A percentile compares a stretch with the other conserved stretches of the same genome.
These are phyloP conservation scores for Leucophenga maculata DNA, from an alignment of 2,888 invertebrate species.

Conservation along the genomic window DNA sequence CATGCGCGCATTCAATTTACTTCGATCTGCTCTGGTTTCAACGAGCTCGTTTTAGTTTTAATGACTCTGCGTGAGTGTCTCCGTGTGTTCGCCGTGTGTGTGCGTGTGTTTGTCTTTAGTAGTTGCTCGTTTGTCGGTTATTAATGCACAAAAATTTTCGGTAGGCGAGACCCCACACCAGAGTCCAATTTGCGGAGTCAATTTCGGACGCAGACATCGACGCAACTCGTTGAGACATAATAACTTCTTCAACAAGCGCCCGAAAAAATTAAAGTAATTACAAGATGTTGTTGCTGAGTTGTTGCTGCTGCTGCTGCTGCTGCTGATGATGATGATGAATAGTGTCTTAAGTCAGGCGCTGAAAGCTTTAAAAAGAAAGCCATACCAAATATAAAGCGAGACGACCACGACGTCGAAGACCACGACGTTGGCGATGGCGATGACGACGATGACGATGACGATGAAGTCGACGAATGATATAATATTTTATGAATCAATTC, in stretches of 20 bases:
- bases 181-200: conserved; percentile 10
- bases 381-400: background rate
- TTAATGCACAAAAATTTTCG: conserved; percentile 7
- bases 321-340: conserved; percentile 21
- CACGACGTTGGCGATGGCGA: conserved; percentile 30
- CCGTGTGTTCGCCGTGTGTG: background rate
- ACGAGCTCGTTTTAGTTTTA: background rate
- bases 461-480: conserved; percentile 50
- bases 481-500: conserved; percentile 66
- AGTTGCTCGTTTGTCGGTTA: conserved; percentile 3
- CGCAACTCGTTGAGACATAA: conserved; percentile 11
- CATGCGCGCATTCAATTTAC: background rate
- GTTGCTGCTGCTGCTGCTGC: background rate
- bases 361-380: conserved; percentile 11
- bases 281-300: conserved; percentile 15
- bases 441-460: conserved; percentile 35
- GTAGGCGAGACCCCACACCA: conserved; percentile 10
- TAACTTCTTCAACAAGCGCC: conserved; percentile 25
- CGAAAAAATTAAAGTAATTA: conserved; percentile 26
- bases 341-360: conserved; percentile 17
- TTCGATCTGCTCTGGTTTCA: background rate
- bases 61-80: background rate
- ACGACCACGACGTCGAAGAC: conserved; percentile 17
- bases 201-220: conserved; percentile 4
- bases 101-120: background rate